A percentile compares a stretch with the other conserved stretches of the same genome.
Evolutionary conservation across 2,113 vertebrate genomes (phyloP).

Genomic region (Odocoileus virginianus): DNA sequence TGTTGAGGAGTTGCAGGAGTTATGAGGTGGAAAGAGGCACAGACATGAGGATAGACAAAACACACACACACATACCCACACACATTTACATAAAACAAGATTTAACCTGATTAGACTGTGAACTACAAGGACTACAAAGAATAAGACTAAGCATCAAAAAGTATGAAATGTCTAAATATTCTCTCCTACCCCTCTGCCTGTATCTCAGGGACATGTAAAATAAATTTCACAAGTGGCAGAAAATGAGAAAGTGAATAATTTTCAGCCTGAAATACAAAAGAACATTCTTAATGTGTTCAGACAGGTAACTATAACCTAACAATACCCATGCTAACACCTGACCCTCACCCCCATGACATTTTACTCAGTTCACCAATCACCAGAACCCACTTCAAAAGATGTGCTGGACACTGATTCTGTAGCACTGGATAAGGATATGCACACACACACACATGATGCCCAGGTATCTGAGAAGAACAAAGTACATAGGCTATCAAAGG

Average conservation of each 20-base stretch:
- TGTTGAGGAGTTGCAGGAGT: neutral
- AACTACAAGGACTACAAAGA: neutral
- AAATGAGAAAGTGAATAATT: neutral
- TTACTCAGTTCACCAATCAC: neutral
- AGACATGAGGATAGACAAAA: neutral
- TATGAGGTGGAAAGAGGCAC: neutral
- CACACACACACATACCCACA: too few relatives aligned
- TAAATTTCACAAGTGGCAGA: neutral
- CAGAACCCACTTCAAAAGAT: neutral
- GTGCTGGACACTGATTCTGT: neutral
- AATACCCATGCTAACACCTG: neutral
- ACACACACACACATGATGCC: neutral
- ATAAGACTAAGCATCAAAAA: neutral
- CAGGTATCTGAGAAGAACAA: neutral
- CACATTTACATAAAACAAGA: neutral
- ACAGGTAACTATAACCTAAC: neutral
- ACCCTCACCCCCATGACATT: neutral
- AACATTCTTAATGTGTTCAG: neutral
- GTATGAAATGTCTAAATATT: neutral
- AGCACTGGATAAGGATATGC: neutral
- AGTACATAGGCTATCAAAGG: neutral
- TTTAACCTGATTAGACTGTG: neutral
- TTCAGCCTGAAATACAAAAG: neutral
- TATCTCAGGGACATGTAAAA: neutral
- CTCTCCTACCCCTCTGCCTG: fast-evolving